Evolutionary conservation across 1,140 invertebrate species (phyloP).

Genomic region (Drosophila cardini): DNA sequence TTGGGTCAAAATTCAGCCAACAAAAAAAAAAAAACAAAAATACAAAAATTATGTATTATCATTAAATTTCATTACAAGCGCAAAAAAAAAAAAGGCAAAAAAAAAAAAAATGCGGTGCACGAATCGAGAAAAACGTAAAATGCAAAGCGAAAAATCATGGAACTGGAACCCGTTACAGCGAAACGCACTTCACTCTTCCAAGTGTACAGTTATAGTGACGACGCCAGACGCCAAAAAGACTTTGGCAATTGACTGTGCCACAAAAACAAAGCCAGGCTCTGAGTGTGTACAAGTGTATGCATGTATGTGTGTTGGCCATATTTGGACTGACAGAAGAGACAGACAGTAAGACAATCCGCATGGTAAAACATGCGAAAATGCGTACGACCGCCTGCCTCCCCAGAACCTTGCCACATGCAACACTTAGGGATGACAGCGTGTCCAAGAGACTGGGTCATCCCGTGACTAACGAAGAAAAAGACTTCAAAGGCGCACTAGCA

Average conservation of each 20-base stretch:
- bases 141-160: slow-evolving; percentile 52
- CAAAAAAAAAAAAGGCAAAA: slow-evolving; percentile 46
- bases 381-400: slow-evolving; percentile 34
- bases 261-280: slow-evolving; percentile 50
- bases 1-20: slow-evolving; percentile 71
- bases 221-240: slow-evolving; percentile 17
- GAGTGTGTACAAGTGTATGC: slow-evolving; percentile 1
- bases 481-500: background rate
- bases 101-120: slow-evolving; percentile 23
- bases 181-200: slow-evolving; percentile 52
- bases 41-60: slow-evolving; percentile 76
- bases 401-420: slow-evolving; percentile 16
- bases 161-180: slow-evolving; percentile 57
- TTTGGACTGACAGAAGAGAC: slow-evolving; percentile 38
- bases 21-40: slow-evolving; percentile 3
- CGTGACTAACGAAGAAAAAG: background rate
- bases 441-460: background rate
- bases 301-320: slow-evolving; percentile 31
- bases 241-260: slow-evolving; percentile 12
- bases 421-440: slow-evolving; percentile 10
- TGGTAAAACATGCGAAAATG: slow-evolving; percentile 36
- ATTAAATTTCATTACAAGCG: slow-evolving; percentile 80
- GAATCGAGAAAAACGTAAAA: slow-evolving; percentile 24
- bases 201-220: slow-evolving; percentile 55
- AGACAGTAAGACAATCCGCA: slow-evolving; percentile 32